A percentile compares a stretch with the other conserved stretches of the same genome.
These are phyloP conservation scores for Oncorhynchus mykiss DNA, from an alignment of 2,113 vertebrate species.

Conservation along the genomic window DNA sequence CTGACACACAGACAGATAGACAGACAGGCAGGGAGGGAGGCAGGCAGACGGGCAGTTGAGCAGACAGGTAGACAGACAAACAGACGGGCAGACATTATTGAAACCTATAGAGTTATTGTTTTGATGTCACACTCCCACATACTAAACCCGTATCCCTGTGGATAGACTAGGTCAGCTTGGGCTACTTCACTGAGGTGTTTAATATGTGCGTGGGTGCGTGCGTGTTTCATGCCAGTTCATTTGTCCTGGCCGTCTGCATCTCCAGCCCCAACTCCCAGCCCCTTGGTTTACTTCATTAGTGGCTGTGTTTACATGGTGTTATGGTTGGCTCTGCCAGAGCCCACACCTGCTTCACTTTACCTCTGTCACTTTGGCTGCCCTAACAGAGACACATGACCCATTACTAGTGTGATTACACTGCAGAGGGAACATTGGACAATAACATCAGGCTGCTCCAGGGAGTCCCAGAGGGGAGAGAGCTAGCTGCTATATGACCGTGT, in stretches of 20 bases:
- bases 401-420: constrained; percentile 43
- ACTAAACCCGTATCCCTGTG: no score
- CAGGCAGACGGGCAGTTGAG: constrained; percentile 31
- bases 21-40: constrained; percentile 5
- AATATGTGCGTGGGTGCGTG: no score
- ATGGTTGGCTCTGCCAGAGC: constrained; percentile 53
- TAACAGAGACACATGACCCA: constrained; percentile 39
- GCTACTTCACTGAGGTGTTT: no score
- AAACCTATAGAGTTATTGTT: no score
- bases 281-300: constrained; percentile 56
- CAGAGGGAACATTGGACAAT: constrained; percentile 33
- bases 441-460: constrained; percentile 30
- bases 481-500: constrained; percentile 31
- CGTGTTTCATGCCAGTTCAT: no score
- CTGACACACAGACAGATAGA: no score
- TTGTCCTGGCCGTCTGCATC: not conserved
- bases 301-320: constrained; percentile 54
- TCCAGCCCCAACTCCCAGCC: constrained; percentile 1
- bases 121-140: no score
- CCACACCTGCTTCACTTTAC: constrained; percentile 65
- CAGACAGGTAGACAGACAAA: constrained; percentile 23
- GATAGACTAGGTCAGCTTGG: no score
- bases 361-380: constrained; percentile 52
- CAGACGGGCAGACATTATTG: no score
- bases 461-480: not conserved